Conservation (phyloP, 2,113 vertebrate genomes). For the Suricata suricatta region DNA sequence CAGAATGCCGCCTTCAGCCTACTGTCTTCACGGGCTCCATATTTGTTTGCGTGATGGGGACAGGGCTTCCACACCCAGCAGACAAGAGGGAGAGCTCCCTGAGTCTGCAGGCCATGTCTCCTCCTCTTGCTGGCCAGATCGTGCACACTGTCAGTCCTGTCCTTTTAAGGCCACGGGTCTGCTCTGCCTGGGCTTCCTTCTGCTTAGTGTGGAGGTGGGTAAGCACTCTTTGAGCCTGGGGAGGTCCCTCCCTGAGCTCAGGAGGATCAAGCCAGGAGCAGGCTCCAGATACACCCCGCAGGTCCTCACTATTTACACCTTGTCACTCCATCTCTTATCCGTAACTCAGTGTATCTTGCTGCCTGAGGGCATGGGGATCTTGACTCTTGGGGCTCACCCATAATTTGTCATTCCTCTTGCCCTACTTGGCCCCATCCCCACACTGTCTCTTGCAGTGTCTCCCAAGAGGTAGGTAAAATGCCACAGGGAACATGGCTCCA, state of each 20-base stretch:
- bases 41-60: conserved; percentile 61
- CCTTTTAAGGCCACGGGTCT: conserved; percentile 73
- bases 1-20: neutral
- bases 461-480: neutral
- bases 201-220: neutral
- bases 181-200: conserved; percentile 68
- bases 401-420: neutral
- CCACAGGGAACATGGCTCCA: neutral
- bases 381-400: conserved; percentile 47
- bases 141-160: conserved; percentile 76
- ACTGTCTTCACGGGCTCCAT: neutral
- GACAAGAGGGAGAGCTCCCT: conserved; percentile 73
- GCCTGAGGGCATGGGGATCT: conserved; percentile 17
- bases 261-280: conserved; percentile 62
- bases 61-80: conserved; percentile 64
- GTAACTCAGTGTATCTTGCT: conserved; percentile 63
- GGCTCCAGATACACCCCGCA: conserved; percentile 63
- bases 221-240: conserved; percentile 45
- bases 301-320: conserved; percentile 65
- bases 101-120: conserved; percentile 64
- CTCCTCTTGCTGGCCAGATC: conserved; percentile 77
- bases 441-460: conserved; percentile 48
- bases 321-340: conserved; percentile 58
- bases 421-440: conserved; percentile 28
- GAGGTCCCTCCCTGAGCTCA: conserved; percentile 63